Conservation (phyloP, 2,888 invertebrate genomes). For the Empis livida region DNA sequence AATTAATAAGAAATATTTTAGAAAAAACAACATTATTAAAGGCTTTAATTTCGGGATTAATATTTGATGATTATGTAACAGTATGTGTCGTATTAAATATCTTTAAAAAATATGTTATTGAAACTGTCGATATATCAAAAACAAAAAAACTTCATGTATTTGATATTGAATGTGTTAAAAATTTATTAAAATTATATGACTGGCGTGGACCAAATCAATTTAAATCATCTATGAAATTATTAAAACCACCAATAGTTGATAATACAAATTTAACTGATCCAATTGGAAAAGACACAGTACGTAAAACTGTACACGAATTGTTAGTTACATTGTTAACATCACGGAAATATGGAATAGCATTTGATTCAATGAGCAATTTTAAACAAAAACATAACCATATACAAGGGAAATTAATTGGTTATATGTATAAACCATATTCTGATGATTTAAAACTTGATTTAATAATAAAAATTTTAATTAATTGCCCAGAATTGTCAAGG, state of each 20-base stretch:
- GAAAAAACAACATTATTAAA: slow-evolving; percentile 53
- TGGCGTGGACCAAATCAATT: slow-evolving; percentile 57
- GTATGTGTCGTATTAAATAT: slow-evolving; percentile 54
- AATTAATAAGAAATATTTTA: slow-evolving; percentile 52
- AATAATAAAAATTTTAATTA: slow-evolving; percentile 47
- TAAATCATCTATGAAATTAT: slow-evolving; percentile 2
- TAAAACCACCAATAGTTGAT: slow-evolving; percentile 3
- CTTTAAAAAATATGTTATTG: slow-evolving; percentile 52
- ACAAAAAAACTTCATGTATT: slow-evolving; percentile 61
- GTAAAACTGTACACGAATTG: slow-evolving; percentile 49
- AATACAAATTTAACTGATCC: slow-evolving; percentile 23
- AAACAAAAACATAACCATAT: slow-evolving; percentile 27
- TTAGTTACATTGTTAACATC: slow-evolving; percentile 64
- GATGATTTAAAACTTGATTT: slow-evolving; percentile 49
- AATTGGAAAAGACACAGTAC: slow-evolving; percentile 40
- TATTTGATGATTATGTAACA: slow-evolving; percentile 52
- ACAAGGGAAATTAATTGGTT: slow-evolving; percentile 42
- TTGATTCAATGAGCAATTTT: slow-evolving; percentile 46
- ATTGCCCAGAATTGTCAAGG: slow-evolving; percentile 60
- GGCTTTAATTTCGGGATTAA: slow-evolving; percentile 48
- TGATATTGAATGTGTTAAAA: slow-evolving; percentile 50
- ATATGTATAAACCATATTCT: slow-evolving; percentile 55
- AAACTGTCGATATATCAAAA: slow-evolving; percentile 52
- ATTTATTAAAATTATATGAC: slow-evolving; percentile 54
- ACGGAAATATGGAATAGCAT: slow-evolving; percentile 62